Evolutionary conservation across 2,113 vertebrate genomes (phyloP).

Genomic region (Thinocorus orbignyianus): DNA sequence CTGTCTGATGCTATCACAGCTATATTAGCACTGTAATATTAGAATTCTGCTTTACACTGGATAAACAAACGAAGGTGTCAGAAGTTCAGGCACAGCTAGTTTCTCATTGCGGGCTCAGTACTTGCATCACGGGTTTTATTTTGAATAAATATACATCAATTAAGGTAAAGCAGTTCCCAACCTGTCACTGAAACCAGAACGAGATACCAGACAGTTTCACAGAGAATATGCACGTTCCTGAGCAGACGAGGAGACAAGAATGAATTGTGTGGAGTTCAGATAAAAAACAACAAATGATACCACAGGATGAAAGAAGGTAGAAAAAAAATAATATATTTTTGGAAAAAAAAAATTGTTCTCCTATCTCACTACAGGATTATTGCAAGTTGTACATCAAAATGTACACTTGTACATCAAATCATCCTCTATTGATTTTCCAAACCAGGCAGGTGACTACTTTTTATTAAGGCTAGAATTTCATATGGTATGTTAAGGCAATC

Average conservation of each 20-base stretch:
- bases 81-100: conserved; percentile 31
- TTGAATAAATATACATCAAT: conserved; percentile 38
- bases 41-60: conserved; percentile 18
- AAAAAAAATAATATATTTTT: background rate
- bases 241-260: background rate
- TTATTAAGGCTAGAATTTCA: background rate
- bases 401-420: background rate
- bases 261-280: background rate
- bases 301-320: background rate
- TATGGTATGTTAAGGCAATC: background rate
- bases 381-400: background rate
- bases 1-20: conserved; percentile 22
- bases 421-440: background rate
- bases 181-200: conserved; percentile 19
- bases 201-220: conserved; percentile 6
- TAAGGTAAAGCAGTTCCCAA: conserved; percentile 13
- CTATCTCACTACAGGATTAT: background rate
- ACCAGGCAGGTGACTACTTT: background rate
- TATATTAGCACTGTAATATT: background rate
- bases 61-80: conserved; percentile 53
- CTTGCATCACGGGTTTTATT: conserved; percentile 1
- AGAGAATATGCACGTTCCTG: background rate
- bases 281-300: background rate
- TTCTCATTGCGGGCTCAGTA: conserved; percentile 1
- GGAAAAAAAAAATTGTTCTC: rapidly evolving